Percentiles rank a stretch among this genome's conserved stretches.
phyloP scores from a whole-genome alignment of 2,888 invertebrate species.

The Ophion slaviceki region DNA sequence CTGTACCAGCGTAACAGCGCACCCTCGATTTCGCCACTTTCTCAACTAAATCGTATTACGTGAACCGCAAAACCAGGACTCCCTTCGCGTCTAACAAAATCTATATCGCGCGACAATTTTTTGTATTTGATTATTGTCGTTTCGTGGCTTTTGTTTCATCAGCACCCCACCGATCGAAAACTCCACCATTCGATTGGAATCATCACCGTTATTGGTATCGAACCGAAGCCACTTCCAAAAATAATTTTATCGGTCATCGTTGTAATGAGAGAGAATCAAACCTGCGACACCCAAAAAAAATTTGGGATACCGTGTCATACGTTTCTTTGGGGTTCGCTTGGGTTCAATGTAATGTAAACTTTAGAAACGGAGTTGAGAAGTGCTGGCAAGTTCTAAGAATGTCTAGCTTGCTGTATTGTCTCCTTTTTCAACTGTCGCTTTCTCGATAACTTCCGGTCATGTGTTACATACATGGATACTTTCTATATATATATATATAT shows the following conservation, averaged over 20 bases:
- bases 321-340: too few species aligned
- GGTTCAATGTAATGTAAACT: too few species aligned
- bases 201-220: too few species aligned
- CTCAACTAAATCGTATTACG: conserved; percentile 43
- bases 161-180: too few species aligned
- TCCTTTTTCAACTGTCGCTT: not conserved
- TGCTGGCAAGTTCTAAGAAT: conserved; percentile 12
- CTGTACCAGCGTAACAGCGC: conserved; percentile 25
- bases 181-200: too few species aligned
- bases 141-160: not conserved
- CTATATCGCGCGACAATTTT: not conserved
- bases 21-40: conserved; percentile 23
- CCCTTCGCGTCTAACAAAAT: not conserved
- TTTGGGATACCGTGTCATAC: too few species aligned
- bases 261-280: too few species aligned
- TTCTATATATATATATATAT: too few species aligned
- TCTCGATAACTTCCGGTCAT: conserved; percentile 40
- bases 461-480: too few species aligned
- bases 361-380: not conserved
- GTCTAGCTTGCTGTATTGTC: not conserved
- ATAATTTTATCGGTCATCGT: not conserved
- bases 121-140: not conserved
- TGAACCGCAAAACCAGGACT: conserved; percentile 32
- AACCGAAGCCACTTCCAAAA: not conserved
- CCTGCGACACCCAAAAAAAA: too few species aligned